Evolutionary conservation across 1,140 invertebrate genomes (phyloP).

Genomic region (Microplitis demolitor): DNA sequence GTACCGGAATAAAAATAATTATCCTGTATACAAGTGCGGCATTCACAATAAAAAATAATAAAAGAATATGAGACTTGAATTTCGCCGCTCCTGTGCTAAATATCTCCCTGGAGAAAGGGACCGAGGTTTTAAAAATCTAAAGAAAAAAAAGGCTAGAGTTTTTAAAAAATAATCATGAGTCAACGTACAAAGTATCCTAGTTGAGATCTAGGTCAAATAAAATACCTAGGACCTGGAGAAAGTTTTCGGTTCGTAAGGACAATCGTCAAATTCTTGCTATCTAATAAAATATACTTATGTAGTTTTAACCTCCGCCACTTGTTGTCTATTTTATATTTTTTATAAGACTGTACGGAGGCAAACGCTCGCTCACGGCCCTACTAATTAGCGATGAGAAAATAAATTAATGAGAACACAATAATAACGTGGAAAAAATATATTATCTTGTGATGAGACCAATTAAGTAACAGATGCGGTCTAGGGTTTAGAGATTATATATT

Average conservation of each 20-base stretch:
- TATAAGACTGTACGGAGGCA: too few species aligned
- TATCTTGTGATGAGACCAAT: constrained; percentile 17
- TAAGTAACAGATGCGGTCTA: constrained; percentile 21
- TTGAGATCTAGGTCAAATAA: constrained; percentile 40
- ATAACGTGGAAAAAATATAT: constrained; percentile 13
- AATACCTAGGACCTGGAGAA: constrained; percentile 39
- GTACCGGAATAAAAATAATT: constrained; percentile 23
- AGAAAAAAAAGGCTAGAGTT: too few species aligned
- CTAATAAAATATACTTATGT: background rate
- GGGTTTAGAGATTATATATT: constrained; percentile 14
- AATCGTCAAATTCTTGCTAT: background rate
- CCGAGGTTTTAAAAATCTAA: constrained; percentile 22
- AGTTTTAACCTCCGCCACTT: too few species aligned
- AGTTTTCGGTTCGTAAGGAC: constrained; percentile 43
- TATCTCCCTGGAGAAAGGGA: constrained; percentile 25
- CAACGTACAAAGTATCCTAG: constrained; percentile 25
- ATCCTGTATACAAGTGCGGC: constrained; percentile 14
- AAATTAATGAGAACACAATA: constrained; percentile 10
- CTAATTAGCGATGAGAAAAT: background rate
- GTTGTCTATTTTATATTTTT: too few species aligned
- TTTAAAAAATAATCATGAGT: constrained; percentile 15
- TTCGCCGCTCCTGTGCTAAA: constrained; percentile 27
- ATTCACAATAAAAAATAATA: background rate
- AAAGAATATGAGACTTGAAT: constrained; percentile 1
- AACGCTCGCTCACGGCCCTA: too few species aligned